phyloP scores from a whole-genome alignment of 2,797 vertebrate species.

The Oryzias dopingdopingensis region DNA sequence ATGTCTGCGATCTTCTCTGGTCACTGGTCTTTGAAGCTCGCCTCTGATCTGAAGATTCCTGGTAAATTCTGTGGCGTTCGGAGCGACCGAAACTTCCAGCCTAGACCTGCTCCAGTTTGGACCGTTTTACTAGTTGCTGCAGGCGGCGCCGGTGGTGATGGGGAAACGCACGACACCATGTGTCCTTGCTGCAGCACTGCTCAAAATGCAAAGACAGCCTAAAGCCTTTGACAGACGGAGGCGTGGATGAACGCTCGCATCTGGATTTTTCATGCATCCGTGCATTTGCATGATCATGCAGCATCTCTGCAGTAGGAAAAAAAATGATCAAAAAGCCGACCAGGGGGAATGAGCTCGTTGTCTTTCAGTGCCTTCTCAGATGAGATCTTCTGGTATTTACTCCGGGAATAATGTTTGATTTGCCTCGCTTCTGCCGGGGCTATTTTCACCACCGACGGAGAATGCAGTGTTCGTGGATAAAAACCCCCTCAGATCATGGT shows the following conservation, averaged over 20 bases:
- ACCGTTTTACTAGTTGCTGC: conserved; percentile 23
- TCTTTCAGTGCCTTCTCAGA: conserved; percentile 50
- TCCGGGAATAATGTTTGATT: conserved; percentile 56
- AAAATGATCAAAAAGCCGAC: neutral
- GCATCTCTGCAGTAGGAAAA: no score
- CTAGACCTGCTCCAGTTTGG: conserved; percentile 15
- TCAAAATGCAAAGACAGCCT: neutral
- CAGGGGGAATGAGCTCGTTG: conserved; percentile 20
- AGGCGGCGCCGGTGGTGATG: conserved; percentile 12
- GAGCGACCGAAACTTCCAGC: neutral
- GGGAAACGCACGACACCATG: conserved; percentile 1
- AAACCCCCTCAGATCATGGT: conserved; percentile 41
- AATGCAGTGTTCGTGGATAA: conserved; percentile 33
- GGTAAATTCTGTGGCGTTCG: neutral
- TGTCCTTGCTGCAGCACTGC: conserved; percentile 4
- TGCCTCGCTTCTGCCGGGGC: conserved; percentile 43
- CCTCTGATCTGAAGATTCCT: conserved; percentile 10
- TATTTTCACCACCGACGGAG: conserved; percentile 43
- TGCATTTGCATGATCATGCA: conserved; percentile 1
- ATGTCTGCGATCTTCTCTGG: conserved; percentile 3
- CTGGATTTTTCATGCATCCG: conserved; percentile 15
- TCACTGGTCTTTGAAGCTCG: conserved; percentile 8
- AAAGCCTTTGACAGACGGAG: conserved; percentile 15
- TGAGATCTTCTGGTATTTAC: conserved; percentile 58
- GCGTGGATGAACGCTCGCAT: conserved; percentile 30